These are phyloP conservation scores for Criorhina ranunculi DNA, from an alignment of 2,888 invertebrate genomes.

Conservation along the genomic window DNA sequence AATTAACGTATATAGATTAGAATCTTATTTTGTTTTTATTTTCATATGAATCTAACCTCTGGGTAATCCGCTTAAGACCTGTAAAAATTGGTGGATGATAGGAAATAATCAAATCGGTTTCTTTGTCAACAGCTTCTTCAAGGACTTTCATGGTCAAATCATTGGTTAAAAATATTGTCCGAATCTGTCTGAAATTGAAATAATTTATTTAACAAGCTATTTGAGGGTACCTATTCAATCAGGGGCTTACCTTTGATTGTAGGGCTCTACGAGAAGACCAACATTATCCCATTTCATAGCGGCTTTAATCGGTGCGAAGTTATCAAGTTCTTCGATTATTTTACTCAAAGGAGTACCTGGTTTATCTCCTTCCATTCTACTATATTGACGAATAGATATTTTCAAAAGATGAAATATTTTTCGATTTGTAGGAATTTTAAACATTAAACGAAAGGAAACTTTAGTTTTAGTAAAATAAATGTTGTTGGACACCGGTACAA, in stretches of 20 bases:
- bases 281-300: constrained; percentile 98
- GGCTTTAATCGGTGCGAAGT: constrained; percentile 89
- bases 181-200: constrained; percentile 84
- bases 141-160: constrained; percentile 96
- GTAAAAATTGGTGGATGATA: constrained; percentile 98
- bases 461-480: background rate
- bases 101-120: constrained; percentile 92
- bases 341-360: constrained; percentile 23
- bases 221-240: too few species aligned
- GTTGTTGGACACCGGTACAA: too few species aligned
- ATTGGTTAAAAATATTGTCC: constrained; percentile 93
- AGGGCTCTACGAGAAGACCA: constrained; percentile 94
- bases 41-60: constrained; percentile 86
- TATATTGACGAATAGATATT: constrained; percentile 16
- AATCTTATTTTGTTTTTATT: background rate
- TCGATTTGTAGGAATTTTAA: constrained; percentile 16
- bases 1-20: constrained; percentile 2
- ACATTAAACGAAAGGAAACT: constrained; percentile 30
- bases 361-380: constrained; percentile 24
- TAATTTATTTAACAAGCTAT: background rate
- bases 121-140: constrained; percentile 89
- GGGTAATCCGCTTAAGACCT: constrained; percentile 91
- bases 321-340: constrained; percentile 87
- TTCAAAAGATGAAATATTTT: constrained; percentile 17
- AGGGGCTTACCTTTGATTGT: constrained; percentile 85